phyloP scores from a whole-genome alignment of 2,113 vertebrate species.

The Pithys albifrons region DNA sequence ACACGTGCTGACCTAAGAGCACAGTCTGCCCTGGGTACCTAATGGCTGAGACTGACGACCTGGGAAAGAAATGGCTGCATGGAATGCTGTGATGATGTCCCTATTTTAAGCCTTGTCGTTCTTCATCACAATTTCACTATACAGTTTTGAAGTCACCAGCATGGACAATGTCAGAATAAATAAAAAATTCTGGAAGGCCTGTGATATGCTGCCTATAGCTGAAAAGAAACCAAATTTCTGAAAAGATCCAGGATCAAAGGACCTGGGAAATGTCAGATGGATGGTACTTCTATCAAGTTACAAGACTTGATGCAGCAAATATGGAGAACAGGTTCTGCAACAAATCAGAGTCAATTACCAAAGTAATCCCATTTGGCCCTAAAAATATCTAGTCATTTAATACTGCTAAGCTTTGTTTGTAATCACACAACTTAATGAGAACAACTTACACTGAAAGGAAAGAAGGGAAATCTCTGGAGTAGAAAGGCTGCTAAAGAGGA shows the following conservation, averaged over 20 bases:
- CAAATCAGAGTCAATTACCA: constrained; percentile 61
- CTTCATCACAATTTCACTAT: neutral
- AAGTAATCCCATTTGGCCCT: constrained; percentile 59
- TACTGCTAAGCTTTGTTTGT: constrained; percentile 60
- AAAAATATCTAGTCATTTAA: constrained; percentile 61
- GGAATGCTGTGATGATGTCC: neutral
- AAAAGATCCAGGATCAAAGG: neutral
- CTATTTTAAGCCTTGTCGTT: neutral
- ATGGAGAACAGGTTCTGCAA: constrained; percentile 19
- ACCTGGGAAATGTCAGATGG: neutral
- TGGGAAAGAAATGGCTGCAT: neutral
- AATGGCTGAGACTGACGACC: neutral
- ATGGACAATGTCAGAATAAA: neutral
- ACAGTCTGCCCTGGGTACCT: neutral
- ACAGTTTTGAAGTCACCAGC: neutral
- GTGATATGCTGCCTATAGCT: neutral
- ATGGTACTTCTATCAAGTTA: neutral
- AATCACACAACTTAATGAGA: constrained; percentile 64
- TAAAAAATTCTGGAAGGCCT: neutral
- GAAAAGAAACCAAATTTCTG: neutral
- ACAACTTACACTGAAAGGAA: constrained; percentile 42
- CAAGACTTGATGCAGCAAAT: neutral
- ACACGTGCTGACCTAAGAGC: neutral
- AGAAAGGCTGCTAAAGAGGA: constrained; percentile 36
- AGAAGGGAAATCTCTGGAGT: constrained; percentile 40